A percentile compares a stretch with the other conserved stretches of the same genome.
phyloP scores from a whole-genome alignment of 2,113 vertebrate species.

The Periophthalmus modestus region DNA sequence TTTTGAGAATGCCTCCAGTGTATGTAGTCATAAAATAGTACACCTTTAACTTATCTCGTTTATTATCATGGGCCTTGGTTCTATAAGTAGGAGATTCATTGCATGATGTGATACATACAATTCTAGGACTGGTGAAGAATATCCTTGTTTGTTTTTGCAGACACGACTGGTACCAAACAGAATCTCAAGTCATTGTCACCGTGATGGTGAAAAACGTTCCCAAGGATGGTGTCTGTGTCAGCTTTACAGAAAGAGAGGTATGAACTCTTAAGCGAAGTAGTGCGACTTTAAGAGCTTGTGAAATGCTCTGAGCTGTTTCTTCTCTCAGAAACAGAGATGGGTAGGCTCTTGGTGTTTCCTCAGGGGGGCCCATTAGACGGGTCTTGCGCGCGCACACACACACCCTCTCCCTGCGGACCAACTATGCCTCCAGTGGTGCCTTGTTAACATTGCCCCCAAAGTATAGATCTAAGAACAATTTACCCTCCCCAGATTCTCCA shows the following conservation, averaged over 20 bases:
- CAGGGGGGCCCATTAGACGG: constrained; percentile 67
- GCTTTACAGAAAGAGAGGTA: constrained; percentile 89
- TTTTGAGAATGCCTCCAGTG: neutral
- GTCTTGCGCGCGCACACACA: constrained; percentile 29
- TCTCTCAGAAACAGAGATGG: constrained; percentile 51
- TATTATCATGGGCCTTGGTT: neutral
- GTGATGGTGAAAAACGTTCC: constrained; percentile 92
- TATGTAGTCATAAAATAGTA: neutral
- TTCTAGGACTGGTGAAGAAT: neutral
- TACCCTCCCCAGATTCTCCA: constrained; percentile 68
- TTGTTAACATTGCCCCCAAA: constrained; percentile 73
- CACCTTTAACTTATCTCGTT: neutral
- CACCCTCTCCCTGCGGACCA: constrained; percentile 53
- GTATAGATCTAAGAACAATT: constrained; percentile 74
- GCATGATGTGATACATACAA: neutral
- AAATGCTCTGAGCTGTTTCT: constrained; percentile 1
- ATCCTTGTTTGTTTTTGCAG: constrained; percentile 55
- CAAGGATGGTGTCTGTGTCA: constrained; percentile 84
- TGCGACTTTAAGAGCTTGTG: constrained; percentile 9
- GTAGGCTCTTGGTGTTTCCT: constrained; percentile 66
- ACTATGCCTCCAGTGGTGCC: constrained; percentile 72
- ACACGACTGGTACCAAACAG: constrained; percentile 98
- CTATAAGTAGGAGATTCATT: neutral
- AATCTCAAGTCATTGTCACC: constrained; percentile 92
- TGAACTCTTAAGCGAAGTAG: constrained; percentile 30